Conservation (phyloP, 1,140 invertebrate genomes). For the Danaus melanippus region DNA sequence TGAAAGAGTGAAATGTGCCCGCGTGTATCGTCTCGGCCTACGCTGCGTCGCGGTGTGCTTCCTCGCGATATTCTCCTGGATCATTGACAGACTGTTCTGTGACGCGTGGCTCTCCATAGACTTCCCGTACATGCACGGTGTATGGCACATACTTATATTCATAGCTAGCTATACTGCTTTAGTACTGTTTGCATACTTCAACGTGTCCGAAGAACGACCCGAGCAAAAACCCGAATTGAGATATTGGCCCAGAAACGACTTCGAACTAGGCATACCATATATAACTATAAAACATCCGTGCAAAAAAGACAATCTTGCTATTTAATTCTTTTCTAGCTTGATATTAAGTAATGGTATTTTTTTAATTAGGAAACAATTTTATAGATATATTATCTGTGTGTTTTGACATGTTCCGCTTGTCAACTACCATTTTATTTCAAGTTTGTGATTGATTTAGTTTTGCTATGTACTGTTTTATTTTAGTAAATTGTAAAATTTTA, state of each 20-base stretch:
- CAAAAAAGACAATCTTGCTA: constrained; percentile 69
- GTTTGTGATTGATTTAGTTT: no score
- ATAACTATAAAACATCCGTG: constrained; percentile 76
- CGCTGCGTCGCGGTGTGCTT: constrained; percentile 78
- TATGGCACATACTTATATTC: constrained; percentile 87
- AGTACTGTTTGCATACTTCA: constrained; percentile 85
- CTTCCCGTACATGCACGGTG: constrained; percentile 85
- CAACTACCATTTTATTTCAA: no score
- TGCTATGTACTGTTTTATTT: no score
- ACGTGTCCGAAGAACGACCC: constrained; percentile 79
- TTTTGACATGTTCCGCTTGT: no score
- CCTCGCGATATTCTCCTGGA: constrained; percentile 82
- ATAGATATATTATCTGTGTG: no score
- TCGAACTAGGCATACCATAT: constrained; percentile 83
- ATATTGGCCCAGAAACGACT: constrained; percentile 83
- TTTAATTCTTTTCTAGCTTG: constrained; percentile 34
- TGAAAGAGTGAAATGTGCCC: constrained; percentile 76
- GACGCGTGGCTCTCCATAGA: constrained; percentile 82
- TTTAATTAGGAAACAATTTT: no score
- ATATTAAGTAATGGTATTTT: no score
- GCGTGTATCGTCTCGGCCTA: constrained; percentile 78
- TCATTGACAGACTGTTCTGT: constrained; percentile 84
- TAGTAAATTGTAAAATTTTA: no score
- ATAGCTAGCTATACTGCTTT: constrained; percentile 82
- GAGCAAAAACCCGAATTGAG: constrained; percentile 78